Base-by-base conservation (phyloP, 2,797 vertebrate species). In the Eleutherodactylus coqui region DNA sequence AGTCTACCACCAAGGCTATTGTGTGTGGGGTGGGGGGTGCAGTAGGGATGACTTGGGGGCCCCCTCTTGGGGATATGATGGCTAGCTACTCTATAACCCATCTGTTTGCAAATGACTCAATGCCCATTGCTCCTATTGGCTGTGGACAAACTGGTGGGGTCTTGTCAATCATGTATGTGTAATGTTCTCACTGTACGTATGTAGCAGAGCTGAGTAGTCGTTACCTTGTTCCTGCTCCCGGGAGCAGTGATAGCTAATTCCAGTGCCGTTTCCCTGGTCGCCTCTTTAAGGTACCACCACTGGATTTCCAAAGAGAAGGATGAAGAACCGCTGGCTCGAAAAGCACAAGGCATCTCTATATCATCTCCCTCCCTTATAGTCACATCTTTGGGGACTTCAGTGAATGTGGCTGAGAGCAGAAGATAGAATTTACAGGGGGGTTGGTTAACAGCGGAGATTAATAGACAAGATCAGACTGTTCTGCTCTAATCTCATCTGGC, bases 321-420 rank as follows among this genome's bases (percentile, higher is more conserved):
- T 72, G 95, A 93, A 81, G 95, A 92, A 92, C 96, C 96, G 88
- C 93, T 93, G 82, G 97, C 96, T 90, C 95, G 95, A 93, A 98
- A 98, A 83, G 97, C 96, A 88, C 97, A 98, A 90, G 97, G 96
- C 97, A 98, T 97, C 93, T 98, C 96, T 92, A 97, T 96, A 88
- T 98, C 96, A 89, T 98, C 97, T 89, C 97, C 97, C 93, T 98
- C 97, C 90, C 95, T 93, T 84, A 97, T 96, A 82, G 93, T 97
- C 94, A 97, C 95, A 95, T 97, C 97, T 93, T 95, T 95, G 90
- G 97, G 97, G 92, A 98, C 96, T 95, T 98, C 97, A 45, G 96
- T 97, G 91, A 98, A 98, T 82, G 94, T 93, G 88, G 96, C 97
- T 98, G 92, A 85, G 88, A 87, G 82, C 80, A 82, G 64, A 58